These are phyloP conservation scores for Trachythela sp. DNA, from an alignment of 64 coral and sea anemone genomes.

Conservation along the genomic window DNA sequence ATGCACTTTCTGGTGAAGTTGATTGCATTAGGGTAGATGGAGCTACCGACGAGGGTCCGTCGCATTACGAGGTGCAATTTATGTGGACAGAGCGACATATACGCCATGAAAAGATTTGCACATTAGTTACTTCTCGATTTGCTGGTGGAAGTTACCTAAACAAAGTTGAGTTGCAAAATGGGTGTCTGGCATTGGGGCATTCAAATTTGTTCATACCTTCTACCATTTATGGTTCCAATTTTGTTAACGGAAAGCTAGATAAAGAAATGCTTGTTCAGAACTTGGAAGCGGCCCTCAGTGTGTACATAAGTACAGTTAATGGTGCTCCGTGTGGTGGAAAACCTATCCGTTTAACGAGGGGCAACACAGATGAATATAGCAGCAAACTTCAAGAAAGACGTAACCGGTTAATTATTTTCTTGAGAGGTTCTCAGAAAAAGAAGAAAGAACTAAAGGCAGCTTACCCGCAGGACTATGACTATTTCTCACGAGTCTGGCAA, in stretches of 20 bases:
- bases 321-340: conserved; percentile 37
- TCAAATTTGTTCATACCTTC: conserved; percentile 42
- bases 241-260: conserved; percentile 31
- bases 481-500: conserved; percentile 40
- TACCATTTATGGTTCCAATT: conserved; percentile 43
- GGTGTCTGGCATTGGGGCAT: conserved; percentile 44
- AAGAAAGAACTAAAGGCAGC: conserved; percentile 27
- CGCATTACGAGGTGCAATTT: conserved; percentile 41
- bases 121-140: conserved; percentile 40
- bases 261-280: conserved; percentile 37
- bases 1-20: conserved; percentile 1
- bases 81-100: conserved; percentile 52
- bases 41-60: conserved; percentile 40
- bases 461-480: conserved; percentile 26
- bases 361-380: conserved; percentile 25
- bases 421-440: conserved; percentile 29
- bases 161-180: conserved; percentile 34
- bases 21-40: conserved; percentile 51
- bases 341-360: conserved; percentile 28
- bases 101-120: conserved; percentile 25
- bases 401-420: conserved; percentile 8
- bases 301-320: conserved; percentile 36
- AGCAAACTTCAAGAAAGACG: conserved; percentile 43
- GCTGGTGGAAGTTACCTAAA: conserved; percentile 55
- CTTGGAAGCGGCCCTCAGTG: conserved; percentile 36